These are phyloP conservation scores for Anguilla rostrata DNA, from an alignment of 2,113 vertebrate genomes.

Conservation along the genomic window DNA sequence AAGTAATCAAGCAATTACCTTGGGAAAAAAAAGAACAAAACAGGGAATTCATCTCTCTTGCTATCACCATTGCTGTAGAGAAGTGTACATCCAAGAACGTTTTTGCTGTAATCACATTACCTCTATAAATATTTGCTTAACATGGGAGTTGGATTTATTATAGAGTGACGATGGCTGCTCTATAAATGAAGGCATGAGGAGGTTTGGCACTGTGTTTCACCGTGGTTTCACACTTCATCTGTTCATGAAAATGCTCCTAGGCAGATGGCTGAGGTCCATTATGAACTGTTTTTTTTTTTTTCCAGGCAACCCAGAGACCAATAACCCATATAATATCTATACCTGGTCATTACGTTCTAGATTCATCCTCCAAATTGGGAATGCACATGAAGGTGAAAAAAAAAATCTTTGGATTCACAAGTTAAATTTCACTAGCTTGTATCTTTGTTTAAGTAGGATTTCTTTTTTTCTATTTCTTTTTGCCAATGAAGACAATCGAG, in stretches of 20 bases:
- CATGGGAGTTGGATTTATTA: neutral
- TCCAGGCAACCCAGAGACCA: neutral
- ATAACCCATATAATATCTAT: neutral
- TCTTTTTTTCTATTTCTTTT: too few species aligned
- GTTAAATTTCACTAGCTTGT: too few species aligned
- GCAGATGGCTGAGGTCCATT: neutral
- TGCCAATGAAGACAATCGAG: neutral
- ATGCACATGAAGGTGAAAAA: too few species aligned
- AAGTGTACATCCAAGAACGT: neutral
- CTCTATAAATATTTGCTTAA: neutral
- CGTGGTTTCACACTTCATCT: neutral
- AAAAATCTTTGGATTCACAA: too few species aligned
- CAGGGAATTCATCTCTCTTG: neutral
- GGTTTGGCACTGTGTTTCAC: neutral
- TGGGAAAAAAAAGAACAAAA: too few species aligned
- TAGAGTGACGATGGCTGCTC: neutral
- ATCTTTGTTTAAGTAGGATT: too few species aligned
- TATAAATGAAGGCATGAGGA: neutral
- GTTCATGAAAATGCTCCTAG: neutral
- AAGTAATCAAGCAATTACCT: neutral
- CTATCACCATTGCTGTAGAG: neutral
- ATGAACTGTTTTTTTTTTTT: neutral
- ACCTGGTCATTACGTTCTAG: neutral
- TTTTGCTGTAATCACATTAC: neutral
- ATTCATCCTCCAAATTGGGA: neutral